Evolutionary conservation across 2,797 vertebrate genomes (phyloP), one percentile per base, ranked within the genome.

Genomic region (Myotis pilosus): DNA sequence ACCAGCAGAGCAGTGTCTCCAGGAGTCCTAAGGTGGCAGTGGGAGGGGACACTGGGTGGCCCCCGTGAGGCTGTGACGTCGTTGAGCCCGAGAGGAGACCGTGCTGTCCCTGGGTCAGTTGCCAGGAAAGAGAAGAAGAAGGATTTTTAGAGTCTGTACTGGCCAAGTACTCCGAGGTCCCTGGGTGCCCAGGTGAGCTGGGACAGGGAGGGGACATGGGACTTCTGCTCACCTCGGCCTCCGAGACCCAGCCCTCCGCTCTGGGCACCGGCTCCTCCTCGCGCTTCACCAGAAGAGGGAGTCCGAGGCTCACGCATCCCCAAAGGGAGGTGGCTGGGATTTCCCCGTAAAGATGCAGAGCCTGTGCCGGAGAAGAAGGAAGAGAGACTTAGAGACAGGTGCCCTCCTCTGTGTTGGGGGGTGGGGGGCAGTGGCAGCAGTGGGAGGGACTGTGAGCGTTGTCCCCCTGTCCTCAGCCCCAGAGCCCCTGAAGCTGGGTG

Each of bases 281-380:
- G 49, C 19, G 6, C 53, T 87, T 96, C 44, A 55, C 96, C 97
- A 95, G 95, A 84, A 97, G 97, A 84, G 96, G 97, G 97, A 89
- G 96, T 92, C 55, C 20, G 1, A 66, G 85, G 44, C 89, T 90
- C 94, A 88, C 6, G 2, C 62, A 96, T 95, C 53, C 69, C 55
- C 33, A 11, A 82, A 89, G 38, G 94, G 49, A 49, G 71, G 30
- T 9, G 2, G 23, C 38, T 41, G 83, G 30, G 30, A 38, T 68
- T 66, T 68, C n/a, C 81, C 49, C 28, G 11, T 3, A 15, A 49
- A 81, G 25, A 17, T 23, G 30, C 2, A 6, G 47, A 60, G 81
- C 20, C 86, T 2, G 68, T 36, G 17, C 12, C 25, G 16, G 38
- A 62, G 86, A 36, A 36, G 72, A 49, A 68, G 30, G 28, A 8